phyloP scores from a whole-genome alignment of 2,888 invertebrate species.

The Agrenia bidenticulata region DNA sequence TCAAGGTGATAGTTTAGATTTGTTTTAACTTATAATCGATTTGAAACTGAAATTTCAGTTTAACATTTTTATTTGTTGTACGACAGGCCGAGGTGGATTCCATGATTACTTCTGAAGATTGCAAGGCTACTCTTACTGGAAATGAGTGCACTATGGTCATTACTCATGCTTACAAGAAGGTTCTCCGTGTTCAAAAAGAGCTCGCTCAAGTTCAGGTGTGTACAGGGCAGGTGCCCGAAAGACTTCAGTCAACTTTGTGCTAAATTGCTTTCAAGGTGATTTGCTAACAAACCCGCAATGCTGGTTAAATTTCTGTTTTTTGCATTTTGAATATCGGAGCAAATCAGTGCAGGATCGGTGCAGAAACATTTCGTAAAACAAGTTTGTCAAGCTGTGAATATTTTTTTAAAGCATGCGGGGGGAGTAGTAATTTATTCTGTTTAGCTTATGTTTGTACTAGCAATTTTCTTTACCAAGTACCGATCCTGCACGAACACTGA shows the following conservation, averaged over 20 bases:
- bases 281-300: slow-evolving; percentile 3
- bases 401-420: too few species aligned
- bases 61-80: background rate
- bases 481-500: too few species aligned
- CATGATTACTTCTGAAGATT: slow-evolving; percentile 40
- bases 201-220: slow-evolving; percentile 32
- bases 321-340: too few species aligned
- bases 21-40: background rate
- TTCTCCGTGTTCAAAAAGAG: slow-evolving; percentile 51
- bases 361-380: too few species aligned
- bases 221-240: slow-evolving; percentile 38
- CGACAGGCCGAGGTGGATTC: slow-evolving; percentile 47
- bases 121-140: slow-evolving; percentile 39
- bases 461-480: too few species aligned
- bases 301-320: background rate
- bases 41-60: background rate
- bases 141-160: slow-evolving; percentile 50
- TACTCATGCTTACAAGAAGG: slow-evolving; percentile 52
- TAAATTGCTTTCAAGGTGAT: slow-evolving; percentile 28
- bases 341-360: too few species aligned
- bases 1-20: slow-evolving; percentile 36
- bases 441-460: too few species aligned
- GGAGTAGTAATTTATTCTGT: too few species aligned
- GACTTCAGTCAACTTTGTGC: slow-evolving; percentile 42
- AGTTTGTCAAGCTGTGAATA: too few species aligned